These are phyloP conservation scores for Hirudinaria manillensis DNA, from an alignment of 2,888 invertebrate genomes.

Conservation along the genomic window DNA sequence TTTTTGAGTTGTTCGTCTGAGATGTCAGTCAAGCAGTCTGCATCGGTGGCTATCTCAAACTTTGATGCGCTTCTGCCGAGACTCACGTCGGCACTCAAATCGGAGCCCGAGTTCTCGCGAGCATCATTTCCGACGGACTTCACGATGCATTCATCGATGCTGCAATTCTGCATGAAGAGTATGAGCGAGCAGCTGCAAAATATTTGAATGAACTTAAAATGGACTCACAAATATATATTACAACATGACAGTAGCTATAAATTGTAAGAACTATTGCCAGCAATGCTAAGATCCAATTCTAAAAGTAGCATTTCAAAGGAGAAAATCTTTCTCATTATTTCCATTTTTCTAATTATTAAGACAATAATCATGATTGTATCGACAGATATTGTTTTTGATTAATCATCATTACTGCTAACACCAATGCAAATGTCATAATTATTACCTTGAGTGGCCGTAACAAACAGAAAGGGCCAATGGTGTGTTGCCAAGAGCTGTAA, in stretches of 20 bases:
- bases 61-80: conserved; percentile 38
- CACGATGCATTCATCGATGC: conserved; percentile 43
- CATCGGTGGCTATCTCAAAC: conserved; percentile 28
- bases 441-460: too few relatives aligned
- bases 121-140: background rate
- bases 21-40: conserved; percentile 36
- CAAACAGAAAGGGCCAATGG: conserved; percentile 50
- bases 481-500: conserved; percentile 55
- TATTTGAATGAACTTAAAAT: background rate
- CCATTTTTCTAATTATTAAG: background rate
- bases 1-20: background rate
- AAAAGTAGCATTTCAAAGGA: too few relatives aligned
- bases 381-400: conserved; percentile 54
- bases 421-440: too few relatives aligned
- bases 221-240: too few relatives aligned
- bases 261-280: too few relatives aligned
- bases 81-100: background rate
- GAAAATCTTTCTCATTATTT: too few relatives aligned
- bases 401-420: conserved; percentile 46
- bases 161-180: conserved; percentile 52
- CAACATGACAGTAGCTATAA: too few relatives aligned
- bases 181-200: conserved; percentile 52
- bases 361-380: conserved; percentile 12
- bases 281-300: too few relatives aligned
- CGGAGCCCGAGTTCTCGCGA: background rate